Conservation (phyloP, 2,113 vertebrate genomes). For the Thalassoma bifasciatum region DNA sequence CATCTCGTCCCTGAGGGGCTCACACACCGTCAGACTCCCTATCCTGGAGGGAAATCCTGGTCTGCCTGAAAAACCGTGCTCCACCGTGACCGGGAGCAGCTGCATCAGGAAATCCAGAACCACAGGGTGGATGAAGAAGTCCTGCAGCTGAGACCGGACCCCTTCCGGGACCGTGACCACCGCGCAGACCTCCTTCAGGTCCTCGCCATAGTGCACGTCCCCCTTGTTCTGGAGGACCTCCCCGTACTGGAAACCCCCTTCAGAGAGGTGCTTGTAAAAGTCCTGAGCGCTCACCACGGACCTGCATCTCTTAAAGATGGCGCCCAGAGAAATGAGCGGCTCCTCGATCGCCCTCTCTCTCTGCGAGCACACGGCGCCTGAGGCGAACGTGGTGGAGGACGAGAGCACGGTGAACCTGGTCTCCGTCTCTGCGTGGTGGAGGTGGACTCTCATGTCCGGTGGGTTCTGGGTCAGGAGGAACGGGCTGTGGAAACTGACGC, state of each 20-base stretch:
- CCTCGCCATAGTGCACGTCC: slow-evolving; percentile 83
- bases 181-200: slow-evolving; percentile 84
- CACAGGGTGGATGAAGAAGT: slow-evolving; percentile 87
- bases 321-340: slow-evolving; percentile 77
- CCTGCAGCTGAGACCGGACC: slow-evolving; percentile 77
- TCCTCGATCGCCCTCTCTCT: slow-evolving; percentile 74
- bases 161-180: slow-evolving; percentile 80
- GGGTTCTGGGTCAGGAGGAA: slow-evolving; percentile 80
- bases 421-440: slow-evolving; percentile 62
- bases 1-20: slow-evolving; percentile 86
- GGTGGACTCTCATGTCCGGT: slow-evolving; percentile 80
- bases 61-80: slow-evolving; percentile 56
- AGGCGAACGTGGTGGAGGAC: slow-evolving; percentile 78
- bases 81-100: slow-evolving; percentile 75
- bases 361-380: slow-evolving; percentile 78
- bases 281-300: slow-evolving; percentile 75
- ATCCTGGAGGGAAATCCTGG: slow-evolving; percentile 85
- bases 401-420: slow-evolving; percentile 83
- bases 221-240: slow-evolving; percentile 81
- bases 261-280: slow-evolving; percentile 82
- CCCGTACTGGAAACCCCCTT: slow-evolving; percentile 86
- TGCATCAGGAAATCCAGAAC: slow-evolving; percentile 88
- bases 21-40: slow-evolving; percentile 83
- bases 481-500: slow-evolving; percentile 80
- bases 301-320: slow-evolving; percentile 82